Evolutionary conservation across 2,888 invertebrate species (phyloP), one percentile per base, ranked within the genome.

Genomic region (Hirtodrosophila cameraria): DNA sequence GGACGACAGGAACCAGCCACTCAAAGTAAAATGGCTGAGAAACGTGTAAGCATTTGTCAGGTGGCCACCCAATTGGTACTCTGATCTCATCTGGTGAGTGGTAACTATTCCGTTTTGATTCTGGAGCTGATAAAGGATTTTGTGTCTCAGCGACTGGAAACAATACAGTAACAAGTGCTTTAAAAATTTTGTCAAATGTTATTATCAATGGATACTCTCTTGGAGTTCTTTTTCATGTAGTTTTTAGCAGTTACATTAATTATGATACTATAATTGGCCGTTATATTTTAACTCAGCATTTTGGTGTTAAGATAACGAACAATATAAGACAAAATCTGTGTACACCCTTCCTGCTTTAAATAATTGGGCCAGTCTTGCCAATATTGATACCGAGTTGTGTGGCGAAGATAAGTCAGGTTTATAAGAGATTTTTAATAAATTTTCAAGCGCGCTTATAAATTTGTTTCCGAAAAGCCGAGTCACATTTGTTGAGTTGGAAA

Each of bases 41-140:
- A 39, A 25, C 27, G 42, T 6, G 41, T 42, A n/a, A 52, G 42
- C 25, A n/a, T 41, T 7, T 50, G 41, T n/a, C 50, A 50, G 1
- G 8, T 50, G n/a, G 23, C 31, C 4, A 41, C 2, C 33, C 41
- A 41, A 42, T 52, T 20, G 52, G 52, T 12, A 28, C 20, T 18
- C 11, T 52, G 35, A 31, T 35, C 9, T 31, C 18, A 23, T 41
- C 55, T 30, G 46, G 39, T 46, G 39, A 39, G 46, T 39, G 46
- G 25, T 46, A 25, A 11, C 27, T 33, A 46, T 46, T 46, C 16
- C 42, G 8, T 15, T 42, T 52, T 23, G 20, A 54, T 38, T 39
- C 28, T 31, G 23, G 49, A 12, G 27, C 49, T 4, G 33, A 25
- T 39, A n/a, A 31, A 9, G 13, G 12, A 38, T 20, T 5, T 39